phyloP scores from a whole-genome alignment of 2,888 invertebrate species.

The Laspeyria flexula region DNA sequence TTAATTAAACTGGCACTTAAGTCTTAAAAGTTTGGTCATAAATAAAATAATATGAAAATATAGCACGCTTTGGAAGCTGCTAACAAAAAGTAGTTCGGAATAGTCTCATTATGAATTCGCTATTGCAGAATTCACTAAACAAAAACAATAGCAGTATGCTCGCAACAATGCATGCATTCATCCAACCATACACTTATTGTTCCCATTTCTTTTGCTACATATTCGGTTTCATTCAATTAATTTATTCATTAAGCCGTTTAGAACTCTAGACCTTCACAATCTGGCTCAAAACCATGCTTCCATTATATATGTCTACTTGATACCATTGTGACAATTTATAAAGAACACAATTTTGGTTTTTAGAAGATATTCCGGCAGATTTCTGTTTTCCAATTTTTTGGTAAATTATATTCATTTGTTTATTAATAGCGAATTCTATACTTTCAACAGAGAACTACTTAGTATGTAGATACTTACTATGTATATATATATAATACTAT shows the following conservation, averaged over 20 bases:
- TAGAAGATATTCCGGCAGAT: too few relatives aligned
- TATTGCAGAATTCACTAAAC: slow-evolving; percentile 41
- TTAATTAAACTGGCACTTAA: not conserved
- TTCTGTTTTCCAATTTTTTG: too few relatives aligned
- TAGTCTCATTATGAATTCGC: slow-evolving; percentile 61
- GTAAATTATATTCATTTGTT: too few relatives aligned
- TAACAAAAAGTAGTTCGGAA: slow-evolving; percentile 2
- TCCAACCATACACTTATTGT: slow-evolving; percentile 47
- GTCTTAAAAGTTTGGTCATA: not conserved
- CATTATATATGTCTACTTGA: slow-evolving; percentile 13
- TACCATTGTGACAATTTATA: slow-evolving; percentile 3
- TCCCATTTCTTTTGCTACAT: slow-evolving; percentile 38
- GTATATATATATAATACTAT: too few relatives aligned
- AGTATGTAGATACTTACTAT: too few relatives aligned
- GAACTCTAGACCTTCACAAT: slow-evolving; percentile 15
- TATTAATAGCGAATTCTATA: too few relatives aligned
- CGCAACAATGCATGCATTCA: slow-evolving; percentile 69
- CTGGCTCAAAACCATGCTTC: slow-evolving; percentile 9
- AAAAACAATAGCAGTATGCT: slow-evolving; percentile 57
- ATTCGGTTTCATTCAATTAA: slow-evolving; percentile 48
- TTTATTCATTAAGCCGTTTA: slow-evolving; percentile 46
- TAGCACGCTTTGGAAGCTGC: not conserved
- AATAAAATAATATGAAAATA: not conserved
- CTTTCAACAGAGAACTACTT: too few relatives aligned
- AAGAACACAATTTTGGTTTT: slow-evolving; percentile 12